Base-by-base conservation (phyloP, 2,113 vertebrate genomes). In the Regulus satrapa region DNA sequence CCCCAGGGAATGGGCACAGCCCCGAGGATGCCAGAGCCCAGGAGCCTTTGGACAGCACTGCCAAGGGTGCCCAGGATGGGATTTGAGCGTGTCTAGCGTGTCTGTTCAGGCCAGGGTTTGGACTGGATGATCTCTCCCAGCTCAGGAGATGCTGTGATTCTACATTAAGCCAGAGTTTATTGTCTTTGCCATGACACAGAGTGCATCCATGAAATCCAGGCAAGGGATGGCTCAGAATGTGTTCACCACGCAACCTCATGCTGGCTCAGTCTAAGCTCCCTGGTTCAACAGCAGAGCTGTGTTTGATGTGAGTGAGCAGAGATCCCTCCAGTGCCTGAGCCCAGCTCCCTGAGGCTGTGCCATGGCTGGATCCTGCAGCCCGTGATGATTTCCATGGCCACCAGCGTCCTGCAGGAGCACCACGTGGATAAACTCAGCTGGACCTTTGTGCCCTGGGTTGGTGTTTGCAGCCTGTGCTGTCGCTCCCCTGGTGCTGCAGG, bases 31-130 rank as follows among this genome's bases (percentile, higher is more conserved):
- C 59, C 87, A 82, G 25, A 75, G 54, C 62, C 5, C 69, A 61
- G 87, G 29, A 45, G 46, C 0, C 0, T 5, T 61, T 25, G 68
- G 54, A 5, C 46, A 45, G 8, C 0, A 0, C 40, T 63, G 14
- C 43, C 67, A 89, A 68, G 24, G 38, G 4, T 66, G n/a, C 1
- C 0, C 59, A 81, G 51, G 28, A 10, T 14, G 78, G n/a, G 77
- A 0, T 10, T 68, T n/a, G n/a, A n/a, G n/a, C n/a, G n/a, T n/a
- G n/a, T n/a, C n/a, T 15, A 25, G 41, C 51, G 24, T 1, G 29
- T 34, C 69, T 75, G 20, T 0, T 11, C 69, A 41, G 46, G 20
- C 0, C 46, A 26, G 52, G 69, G 0, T 16, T 0, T 14, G 69
- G 2, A 1, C 17, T 51, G 12, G 14, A 1, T 58, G 59, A 4